Evolutionary conservation across 2,113 vertebrate species (phyloP).

Genomic region (Cebus imitator): DNA sequence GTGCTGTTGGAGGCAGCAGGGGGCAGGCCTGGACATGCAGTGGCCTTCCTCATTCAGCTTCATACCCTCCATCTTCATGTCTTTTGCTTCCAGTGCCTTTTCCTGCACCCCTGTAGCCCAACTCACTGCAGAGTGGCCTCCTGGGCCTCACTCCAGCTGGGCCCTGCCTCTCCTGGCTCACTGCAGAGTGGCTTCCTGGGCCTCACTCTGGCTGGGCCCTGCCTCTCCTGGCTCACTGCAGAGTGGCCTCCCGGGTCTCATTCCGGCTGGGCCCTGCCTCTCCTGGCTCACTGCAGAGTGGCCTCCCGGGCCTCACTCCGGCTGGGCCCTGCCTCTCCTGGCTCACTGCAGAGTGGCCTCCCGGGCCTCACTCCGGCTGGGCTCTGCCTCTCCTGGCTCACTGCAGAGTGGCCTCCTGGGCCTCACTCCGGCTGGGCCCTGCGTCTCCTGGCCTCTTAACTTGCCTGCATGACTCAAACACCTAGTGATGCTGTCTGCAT

Average conservation of each 20-base stretch:
- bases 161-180: background rate
- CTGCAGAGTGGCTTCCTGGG: too few relatives aligned
- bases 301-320: too few relatives aligned
- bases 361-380: too few relatives aligned
- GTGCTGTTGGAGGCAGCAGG: background rate
- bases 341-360: too few relatives aligned
- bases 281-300: background rate
- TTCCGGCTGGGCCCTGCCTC: too few relatives aligned
- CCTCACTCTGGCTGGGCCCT: too few relatives aligned
- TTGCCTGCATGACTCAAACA: background rate
- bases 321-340: too few relatives aligned
- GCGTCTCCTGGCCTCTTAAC: background rate
- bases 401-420: background rate
- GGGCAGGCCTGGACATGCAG: too few relatives aligned
- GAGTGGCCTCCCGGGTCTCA: too few relatives aligned
- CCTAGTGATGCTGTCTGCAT: background rate
- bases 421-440: too few relatives aligned
- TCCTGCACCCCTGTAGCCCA: fast-evolving
- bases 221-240: too few relatives aligned
- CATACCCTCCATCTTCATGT: fast-evolving
- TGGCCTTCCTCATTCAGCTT: background rate
- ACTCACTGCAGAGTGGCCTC: background rate
- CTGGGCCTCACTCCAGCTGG: background rate
- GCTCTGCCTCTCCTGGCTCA: too few relatives aligned
- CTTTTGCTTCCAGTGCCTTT: background rate